Evolutionary conservation across 2,113 vertebrate species (phyloP).

Genomic region (Centropus unirufus): DNA sequence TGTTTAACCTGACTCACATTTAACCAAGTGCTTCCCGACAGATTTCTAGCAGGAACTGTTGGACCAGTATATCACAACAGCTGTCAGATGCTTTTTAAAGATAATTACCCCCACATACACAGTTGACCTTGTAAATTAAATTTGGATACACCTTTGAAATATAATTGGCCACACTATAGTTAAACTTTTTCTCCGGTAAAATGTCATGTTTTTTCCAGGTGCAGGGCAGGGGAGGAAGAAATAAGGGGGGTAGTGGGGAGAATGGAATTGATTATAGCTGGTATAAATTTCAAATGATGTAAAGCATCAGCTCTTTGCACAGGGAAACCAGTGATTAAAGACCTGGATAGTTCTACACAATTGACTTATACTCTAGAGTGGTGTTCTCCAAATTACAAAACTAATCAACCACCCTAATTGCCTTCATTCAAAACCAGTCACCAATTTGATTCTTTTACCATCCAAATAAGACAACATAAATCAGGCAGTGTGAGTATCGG

Average conservation of each 20-base stretch:
- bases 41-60: neutral
- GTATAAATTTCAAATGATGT: conserved; percentile 50
- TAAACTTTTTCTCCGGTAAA: neutral
- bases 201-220: neutral
- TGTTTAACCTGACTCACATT: conserved; percentile 10
- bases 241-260: neutral
- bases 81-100: conserved; percentile 30
- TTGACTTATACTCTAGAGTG: conserved; percentile 64
- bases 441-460: conserved; percentile 57
- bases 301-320: conserved; percentile 33
- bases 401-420: conserved; percentile 70
- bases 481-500: neutral
- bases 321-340: conserved; percentile 61
- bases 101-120: neutral
- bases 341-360: conserved; percentile 63
- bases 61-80: neutral
- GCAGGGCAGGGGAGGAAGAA: neutral
- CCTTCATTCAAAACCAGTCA: conserved; percentile 66
- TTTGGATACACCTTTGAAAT: conserved; percentile 23
- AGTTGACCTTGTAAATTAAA: conserved; percentile 9
- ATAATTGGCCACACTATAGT: neutral
- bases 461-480: conserved; percentile 59
- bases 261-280: conserved; percentile 34
- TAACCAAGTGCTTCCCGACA: neutral
- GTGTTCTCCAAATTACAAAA: conserved; percentile 66